phyloP scores from a whole-genome alignment of 2,888 invertebrate species.

The Ochlodes sylvanus region DNA sequence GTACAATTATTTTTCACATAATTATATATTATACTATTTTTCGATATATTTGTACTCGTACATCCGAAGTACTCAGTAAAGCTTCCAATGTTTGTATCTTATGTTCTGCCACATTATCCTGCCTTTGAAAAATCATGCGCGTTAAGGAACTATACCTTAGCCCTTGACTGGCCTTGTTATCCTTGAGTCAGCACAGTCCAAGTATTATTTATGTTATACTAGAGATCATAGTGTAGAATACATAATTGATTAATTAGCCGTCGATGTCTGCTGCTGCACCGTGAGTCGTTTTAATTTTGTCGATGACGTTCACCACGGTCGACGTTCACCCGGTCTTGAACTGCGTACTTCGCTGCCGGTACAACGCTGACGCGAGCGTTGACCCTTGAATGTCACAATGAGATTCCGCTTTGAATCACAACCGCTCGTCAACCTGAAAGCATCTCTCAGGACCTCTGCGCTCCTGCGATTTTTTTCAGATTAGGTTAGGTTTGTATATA shows the following conservation, averaged over 20 bases:
- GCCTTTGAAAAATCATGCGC: too few species aligned
- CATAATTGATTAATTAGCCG: conserved; percentile 45
- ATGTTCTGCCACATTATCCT: too few species aligned
- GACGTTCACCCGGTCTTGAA: conserved; percentile 63
- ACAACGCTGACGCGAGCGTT: conserved; percentile 66
- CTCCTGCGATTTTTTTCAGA: neutral
- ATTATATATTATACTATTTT: too few species aligned
- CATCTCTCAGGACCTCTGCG: conserved; percentile 42
- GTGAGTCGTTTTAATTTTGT: conserved; percentile 70
- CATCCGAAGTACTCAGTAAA: too few species aligned
- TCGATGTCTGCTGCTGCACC: conserved; percentile 51
- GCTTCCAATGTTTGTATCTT: too few species aligned
- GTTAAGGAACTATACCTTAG: too few species aligned
- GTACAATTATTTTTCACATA: too few species aligned
- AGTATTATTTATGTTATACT: too few species aligned
- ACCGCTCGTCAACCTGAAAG: conserved; percentile 45
- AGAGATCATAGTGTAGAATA: neutral
- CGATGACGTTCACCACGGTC: conserved; percentile 63
- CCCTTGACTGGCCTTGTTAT: too few species aligned
- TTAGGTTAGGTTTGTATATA: neutral
- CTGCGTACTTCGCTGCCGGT: conserved; percentile 52
- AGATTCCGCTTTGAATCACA: conserved; percentile 63
- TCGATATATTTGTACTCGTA: too few species aligned
- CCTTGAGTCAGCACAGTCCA: too few species aligned
- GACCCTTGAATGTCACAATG: conserved; percentile 72